Evolutionary conservation across 2,797 vertebrate species (phyloP), one percentile per base, ranked within the genome.

Genomic region (Odontamblyopus rebecca): DNA sequence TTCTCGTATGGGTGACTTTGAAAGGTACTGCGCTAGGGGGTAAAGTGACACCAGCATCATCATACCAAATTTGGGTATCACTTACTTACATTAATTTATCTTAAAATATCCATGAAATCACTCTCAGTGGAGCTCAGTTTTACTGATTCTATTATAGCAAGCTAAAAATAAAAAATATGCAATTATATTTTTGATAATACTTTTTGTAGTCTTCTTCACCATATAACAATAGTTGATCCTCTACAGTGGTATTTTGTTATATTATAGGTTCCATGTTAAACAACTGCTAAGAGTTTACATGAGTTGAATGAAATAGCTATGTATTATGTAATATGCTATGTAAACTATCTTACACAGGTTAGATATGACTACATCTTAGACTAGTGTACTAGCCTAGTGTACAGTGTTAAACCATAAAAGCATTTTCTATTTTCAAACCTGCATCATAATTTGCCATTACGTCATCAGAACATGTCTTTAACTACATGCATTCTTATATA

Each of bases 261-360:
- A 38, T 38, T 38, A 38, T 48, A 1, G 41, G 13, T 48, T 48
- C 44, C 44, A 15, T 48, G 44, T 48, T 48, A 15, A 15, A 11
- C 41, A 44, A 48, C 44, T 48, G 44, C 44, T 48, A 4, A 48
- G 15, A 48, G 44, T 48, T 15, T 15, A 57, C 19, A 57, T 35
- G 26, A 27, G 61, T 54, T 32, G 13, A 71, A 59, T 30, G 72
- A 76, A 83, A 72, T 60, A 68, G 69, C 62, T 73, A 73, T 72
- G 27, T 30, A 48, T 83, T 84, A 82, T 61, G 62, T 51, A 83
- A 85, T 50, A 6, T 15, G 61, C 57, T 68, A 72, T 71, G 57
- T 61, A 77, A 6, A 75, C 69, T 27, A 68, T 44, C 41, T 44
- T 44, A 44, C 9, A 44, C 12, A 4, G 41, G 26, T 68, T 27